phyloP scores from a whole-genome alignment of 2,888 invertebrate genomes.

The Heliconius sara region DNA sequence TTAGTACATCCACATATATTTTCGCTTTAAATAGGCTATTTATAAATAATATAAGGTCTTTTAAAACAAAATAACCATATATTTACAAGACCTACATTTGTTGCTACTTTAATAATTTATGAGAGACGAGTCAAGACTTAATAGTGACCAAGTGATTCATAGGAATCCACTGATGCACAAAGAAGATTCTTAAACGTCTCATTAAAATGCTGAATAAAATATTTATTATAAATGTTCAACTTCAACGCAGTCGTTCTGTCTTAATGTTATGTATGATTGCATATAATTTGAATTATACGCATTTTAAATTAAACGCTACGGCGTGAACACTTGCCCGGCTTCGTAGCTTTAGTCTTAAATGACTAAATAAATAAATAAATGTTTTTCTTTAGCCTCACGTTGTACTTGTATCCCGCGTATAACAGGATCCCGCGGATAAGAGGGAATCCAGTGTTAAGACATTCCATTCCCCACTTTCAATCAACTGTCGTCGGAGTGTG shows the following conservation, averaged over 20 bases:
- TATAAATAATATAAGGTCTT: neutral
- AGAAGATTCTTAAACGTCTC: slow-evolving; percentile 31
- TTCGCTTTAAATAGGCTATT: neutral
- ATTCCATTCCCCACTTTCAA: neutral
- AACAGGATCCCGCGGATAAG: neutral
- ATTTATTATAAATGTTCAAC: slow-evolving; percentile 19
- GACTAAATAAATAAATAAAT: neutral
- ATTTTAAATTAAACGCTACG: slow-evolving; percentile 22
- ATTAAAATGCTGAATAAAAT: slow-evolving; percentile 39
- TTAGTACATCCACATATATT: neutral
- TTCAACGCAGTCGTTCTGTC: slow-evolving; percentile 17
- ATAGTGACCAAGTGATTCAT: slow-evolving; percentile 23
- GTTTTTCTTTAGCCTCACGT: neutral
- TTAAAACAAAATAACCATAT: neutral
- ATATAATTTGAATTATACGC: slow-evolving; percentile 26
- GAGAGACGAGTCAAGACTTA: slow-evolving; percentile 10
- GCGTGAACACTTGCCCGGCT: neutral
- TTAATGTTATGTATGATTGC: slow-evolving; percentile 26
- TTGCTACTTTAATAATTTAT: slow-evolving; percentile 10
- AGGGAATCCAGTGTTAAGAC: neutral
- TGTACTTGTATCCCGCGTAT: neutral
- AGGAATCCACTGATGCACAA: slow-evolving; percentile 26
- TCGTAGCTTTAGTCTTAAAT: neutral
- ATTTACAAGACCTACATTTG: slow-evolving; percentile 19
- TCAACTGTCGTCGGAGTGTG: neutral